phyloP scores from a whole-genome alignment of 2,113 vertebrate genomes.

The Percopsis transmontana region DNA sequence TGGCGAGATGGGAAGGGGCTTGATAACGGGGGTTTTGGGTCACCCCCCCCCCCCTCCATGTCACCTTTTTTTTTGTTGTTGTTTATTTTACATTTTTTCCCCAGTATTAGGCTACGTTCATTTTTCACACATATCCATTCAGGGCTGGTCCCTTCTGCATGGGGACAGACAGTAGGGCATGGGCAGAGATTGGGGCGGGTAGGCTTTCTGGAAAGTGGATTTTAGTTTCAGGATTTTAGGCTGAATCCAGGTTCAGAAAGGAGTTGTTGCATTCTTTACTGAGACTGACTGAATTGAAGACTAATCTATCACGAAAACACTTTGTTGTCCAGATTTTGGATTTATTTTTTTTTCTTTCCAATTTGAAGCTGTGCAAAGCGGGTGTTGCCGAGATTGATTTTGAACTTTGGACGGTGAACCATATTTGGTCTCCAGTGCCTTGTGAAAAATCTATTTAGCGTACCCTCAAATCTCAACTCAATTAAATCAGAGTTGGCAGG shows the following conservation, averaged over 20 bases:
- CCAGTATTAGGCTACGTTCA: conserved; percentile 5
- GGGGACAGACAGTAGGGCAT: background rate
- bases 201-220: too few relatives aligned
- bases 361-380: conserved; percentile 12
- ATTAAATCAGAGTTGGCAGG: conserved; percentile 48
- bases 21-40: background rate
- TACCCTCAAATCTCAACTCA: conserved; percentile 41
- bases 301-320: background rate
- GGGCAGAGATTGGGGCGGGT: background rate
- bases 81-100: background rate
- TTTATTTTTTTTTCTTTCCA: background rate
- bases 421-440: conserved; percentile 74
- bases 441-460: conserved; percentile 61
- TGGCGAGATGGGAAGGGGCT: background rate
- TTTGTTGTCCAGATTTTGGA: conserved; percentile 11
- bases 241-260: background rate
- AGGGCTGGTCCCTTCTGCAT: conserved; percentile 9
- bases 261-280: background rate
- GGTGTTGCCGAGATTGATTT: conserved; percentile 49
- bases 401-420: conserved; percentile 54
- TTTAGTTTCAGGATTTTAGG: background rate
- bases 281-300: conserved; percentile 3
- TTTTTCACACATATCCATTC: conserved; percentile 20
- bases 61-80: background rate
- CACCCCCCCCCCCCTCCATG: background rate